Base-by-base conservation (phyloP, 2,888 invertebrate genomes). In the Polyommatus iphigenia region DNA sequence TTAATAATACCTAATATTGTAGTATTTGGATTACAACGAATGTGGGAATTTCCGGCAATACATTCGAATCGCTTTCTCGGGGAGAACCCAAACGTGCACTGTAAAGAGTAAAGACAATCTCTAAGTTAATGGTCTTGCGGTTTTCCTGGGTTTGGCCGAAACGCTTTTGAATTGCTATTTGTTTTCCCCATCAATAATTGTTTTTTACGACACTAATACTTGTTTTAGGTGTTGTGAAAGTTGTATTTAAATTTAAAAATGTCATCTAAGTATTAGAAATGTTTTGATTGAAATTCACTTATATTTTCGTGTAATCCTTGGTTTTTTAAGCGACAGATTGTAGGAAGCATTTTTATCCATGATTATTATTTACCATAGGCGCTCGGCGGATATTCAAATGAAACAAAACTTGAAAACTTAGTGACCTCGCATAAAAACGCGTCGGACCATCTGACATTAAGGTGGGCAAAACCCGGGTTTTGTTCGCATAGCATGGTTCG, bases 11-110 rank as follows among this genome's bases (percentile, higher is more conserved):
- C 54, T 54, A 54, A 54, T 54, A 3, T 13, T 15, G 54, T 54
- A 54, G 32, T 67, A 10, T 24, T 62, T 24, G 24, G 13, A 62
- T 62, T 73, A 46, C 15, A 41, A 24, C 29, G 29, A 46, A 8
- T 46, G 72, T 72, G 20, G n/a, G 41, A 46, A 46, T 72, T 72
- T 72, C 20, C 72, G n/a, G 2, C 18, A n/a, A 20, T 46, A 18
- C 20, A 4, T 41, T 41, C n/a, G 13, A 15, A 18, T 29, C 50
- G n/a, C 50, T 50, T 75, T 46, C 46, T 41, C 50, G 87, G 90
- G 90, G 84, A 85, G 87, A 87, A 87, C 89, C 91, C 89, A 82
- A 79, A 81, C 80, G 78, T 62, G 76, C 79, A 79, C 77, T 57
- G 77, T 77, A 59, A 24, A 73, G 75, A 67, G 13, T 3, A 32